Base-by-base conservation (phyloP, 2,888 invertebrate genomes). In the Synanthedon formicaeformis region DNA sequence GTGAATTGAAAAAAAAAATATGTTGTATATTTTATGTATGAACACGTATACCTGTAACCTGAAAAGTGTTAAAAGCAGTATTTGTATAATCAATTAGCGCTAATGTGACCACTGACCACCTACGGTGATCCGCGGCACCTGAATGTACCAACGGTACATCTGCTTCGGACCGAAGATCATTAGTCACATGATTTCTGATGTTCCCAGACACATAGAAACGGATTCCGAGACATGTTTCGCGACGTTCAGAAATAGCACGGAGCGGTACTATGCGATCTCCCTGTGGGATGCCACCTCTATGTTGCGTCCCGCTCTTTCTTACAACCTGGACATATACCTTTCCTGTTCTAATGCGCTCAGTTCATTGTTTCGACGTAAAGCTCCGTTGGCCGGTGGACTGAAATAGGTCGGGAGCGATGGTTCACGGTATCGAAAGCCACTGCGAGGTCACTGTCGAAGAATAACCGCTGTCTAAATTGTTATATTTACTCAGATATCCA, bases 161-260 rank as follows among this genome's bases (percentile, higher is more conserved):
- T 50, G 50, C 27, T 50, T 69, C 67, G 69, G 64, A 66, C 66
- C 63, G 56, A 63, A 63, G 69, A 76, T 77, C 79, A 82, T 86
- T 83, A 85, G 83, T 85, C 85, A 85, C 85, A 81, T 84, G 82
- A 83, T 82, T 82, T 76, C 73, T 81, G 73, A 82, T 83, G 77
- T 78, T 81, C 75, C 79, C 81, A 84, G 85, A 86, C 83, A 81
- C 78, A 77, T 77, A 81, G 81, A 81, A 85, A 81, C 81, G 81
- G 81, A 85, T 85, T 84, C 84, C 86, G 86, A 86, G 86, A 86
- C 86, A 85, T 84, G 83, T 83, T 83, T 77, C 74, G 84, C 85
- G 85, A 84, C 84, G 84, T 62, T 71, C 83, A 76, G 75, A 85
- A 86, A 86, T 86, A 86, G 85, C 81, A 78, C 79, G 77, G 76